Evolutionary conservation across 2,888 invertebrate genomes (phyloP), one percentile per base, ranked within the genome.

Genomic region (Cybosia mesomella): DNA sequence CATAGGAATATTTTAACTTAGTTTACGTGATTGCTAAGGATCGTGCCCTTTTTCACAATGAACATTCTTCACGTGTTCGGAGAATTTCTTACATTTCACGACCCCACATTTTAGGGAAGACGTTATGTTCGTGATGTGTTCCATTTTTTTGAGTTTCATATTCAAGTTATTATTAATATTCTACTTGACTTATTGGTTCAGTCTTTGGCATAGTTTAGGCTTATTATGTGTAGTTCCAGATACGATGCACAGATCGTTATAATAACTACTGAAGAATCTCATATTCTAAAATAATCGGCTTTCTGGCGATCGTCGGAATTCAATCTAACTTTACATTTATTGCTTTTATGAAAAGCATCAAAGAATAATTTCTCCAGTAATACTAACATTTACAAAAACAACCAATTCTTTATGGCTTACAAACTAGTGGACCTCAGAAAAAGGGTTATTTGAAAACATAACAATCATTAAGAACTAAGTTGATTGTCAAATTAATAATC

Each of bases 41-140:
- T n/a, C 49, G n/a, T 49, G n/a, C 49, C 49, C 49, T 49, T 49
- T 49, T 49, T 49, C n/a, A 49, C 49, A 49, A 43, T 43, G 43
- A 49, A 15, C n/a, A 49, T 49, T 49, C 49, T 49, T 49, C n/a
- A 8, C 49, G 9, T 49, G 49, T 49, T n/a, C 49, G 8, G 49
- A 49, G 49, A 49, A 49, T n/a, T n/a, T 49, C 43, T 43, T 18
- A n/a, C 43, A 43, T 18, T 49, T 49, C 18, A 49, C 18, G 43
- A 18, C 18, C 7, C 18, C 43, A 43, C n/a, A 49, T 49, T 49
- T n/a, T 49, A 49, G 9, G 49, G 49, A 49, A 49, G 43, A 43
- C 18, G 5, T 7, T 32, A 32, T 32, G 32, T 5, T 43, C 7
- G 43, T 43, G 18, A 43, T 43, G 18, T 43, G 18, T 49, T 49